Conservation (phyloP, 37 sponge, comb jelly and placozoan genomes). For the Beroe forskalii region DNA sequence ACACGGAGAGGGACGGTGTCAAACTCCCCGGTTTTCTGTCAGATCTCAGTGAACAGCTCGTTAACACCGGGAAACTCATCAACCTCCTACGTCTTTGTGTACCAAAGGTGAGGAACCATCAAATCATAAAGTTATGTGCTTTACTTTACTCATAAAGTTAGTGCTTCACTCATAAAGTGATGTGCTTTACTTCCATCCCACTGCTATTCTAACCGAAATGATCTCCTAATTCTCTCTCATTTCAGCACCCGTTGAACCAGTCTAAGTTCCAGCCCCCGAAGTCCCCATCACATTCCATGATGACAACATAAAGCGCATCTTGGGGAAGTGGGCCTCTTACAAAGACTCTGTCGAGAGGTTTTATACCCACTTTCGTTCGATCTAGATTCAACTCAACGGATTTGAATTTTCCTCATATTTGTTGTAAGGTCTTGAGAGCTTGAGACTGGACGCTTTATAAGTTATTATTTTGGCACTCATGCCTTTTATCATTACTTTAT, state of each 20-base stretch:
- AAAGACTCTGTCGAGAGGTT: background rate
- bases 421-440: too few species aligned
- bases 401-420: too few species aligned
- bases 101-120: constrained; percentile 3
- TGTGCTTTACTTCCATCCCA: background rate
- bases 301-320: background rate
- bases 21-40: background rate
- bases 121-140: background rate
- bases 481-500: background rate
- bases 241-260: background rate
- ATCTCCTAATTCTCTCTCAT: background rate
- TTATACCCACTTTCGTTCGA: too few species aligned
- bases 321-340: constrained; percentile 8
- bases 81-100: constrained; percentile 54
- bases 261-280: constrained; percentile 18
- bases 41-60: constrained; percentile 27
- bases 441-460: too few species aligned
- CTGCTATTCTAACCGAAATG: background rate
- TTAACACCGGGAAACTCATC: constrained; percentile 61
- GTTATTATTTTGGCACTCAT: too few species aligned
- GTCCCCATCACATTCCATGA: background rate
- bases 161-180: background rate
- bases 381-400: too few species aligned
- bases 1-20: constrained; percentile 41
- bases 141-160: background rate